Conservation (phyloP, 2,113 vertebrate genomes). For the Rhegmatorhina hoffmannsi region DNA sequence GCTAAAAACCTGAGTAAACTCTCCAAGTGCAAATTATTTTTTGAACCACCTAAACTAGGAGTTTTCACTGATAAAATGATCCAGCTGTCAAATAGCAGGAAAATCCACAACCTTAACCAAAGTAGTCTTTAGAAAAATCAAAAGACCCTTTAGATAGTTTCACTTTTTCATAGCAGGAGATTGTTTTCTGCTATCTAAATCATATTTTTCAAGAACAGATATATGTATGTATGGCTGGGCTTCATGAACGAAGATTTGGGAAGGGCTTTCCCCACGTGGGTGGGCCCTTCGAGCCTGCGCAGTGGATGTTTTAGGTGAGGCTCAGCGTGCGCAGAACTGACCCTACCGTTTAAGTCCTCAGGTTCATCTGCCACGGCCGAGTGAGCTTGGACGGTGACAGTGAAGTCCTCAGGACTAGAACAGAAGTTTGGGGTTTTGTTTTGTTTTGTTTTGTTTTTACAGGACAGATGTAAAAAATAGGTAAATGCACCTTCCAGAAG, state of each 20-base stretch:
- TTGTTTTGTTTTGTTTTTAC: too few relatives aligned
- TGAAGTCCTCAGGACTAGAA: too few relatives aligned
- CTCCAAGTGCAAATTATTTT: neutral
- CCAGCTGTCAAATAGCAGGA: neutral
- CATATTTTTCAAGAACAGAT: neutral
- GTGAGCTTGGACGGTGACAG: too few relatives aligned
- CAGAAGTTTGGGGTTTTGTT: too few relatives aligned
- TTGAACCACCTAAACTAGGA: neutral
- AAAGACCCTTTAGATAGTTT: neutral
- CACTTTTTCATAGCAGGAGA: neutral
- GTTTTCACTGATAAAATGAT: neutral
- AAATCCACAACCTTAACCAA: neutral
- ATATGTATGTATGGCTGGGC: neutral
- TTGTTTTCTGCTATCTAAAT: neutral
- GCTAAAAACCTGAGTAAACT: neutral
- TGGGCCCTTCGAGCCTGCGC: too few relatives aligned
- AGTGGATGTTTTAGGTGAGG: too few relatives aligned
- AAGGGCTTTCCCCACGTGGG: too few relatives aligned
- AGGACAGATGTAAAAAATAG: neutral
- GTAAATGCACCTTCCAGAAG: neutral
- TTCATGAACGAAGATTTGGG: too few relatives aligned
- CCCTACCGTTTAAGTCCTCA: too few relatives aligned
- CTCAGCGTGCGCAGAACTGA: too few relatives aligned
- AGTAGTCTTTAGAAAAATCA: neutral
- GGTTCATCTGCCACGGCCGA: too few relatives aligned